Base-by-base conservation (phyloP, 2,113 vertebrate species). In the Shinisaurus crocodilurus region DNA sequence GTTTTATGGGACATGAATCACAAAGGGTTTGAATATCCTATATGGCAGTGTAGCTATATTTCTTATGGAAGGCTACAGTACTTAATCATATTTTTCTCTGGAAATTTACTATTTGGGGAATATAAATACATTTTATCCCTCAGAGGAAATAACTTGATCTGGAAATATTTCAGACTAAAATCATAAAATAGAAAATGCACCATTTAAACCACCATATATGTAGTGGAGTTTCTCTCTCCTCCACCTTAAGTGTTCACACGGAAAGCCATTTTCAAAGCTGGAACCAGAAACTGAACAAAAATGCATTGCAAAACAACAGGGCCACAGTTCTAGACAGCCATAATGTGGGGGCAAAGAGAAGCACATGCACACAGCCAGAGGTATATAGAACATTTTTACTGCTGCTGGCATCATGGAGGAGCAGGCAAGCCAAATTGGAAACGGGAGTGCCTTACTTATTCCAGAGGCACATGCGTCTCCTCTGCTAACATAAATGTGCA, bases 91-190 rank as follows among this genome's bases (percentile, higher is more conserved):
- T 90, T 87, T 91, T 91, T 95, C 93, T 90, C 84, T 77, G 75
- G 67, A 94, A 96, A 94, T 92, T 87, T 95, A 96, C 75, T 88
- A n/a, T 94, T 93, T 93, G 75, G 93, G 89, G 43, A 93, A 43
- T 86, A 6, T 92, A 91, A 93, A 76, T 93, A 92, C 85, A 92
- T 90, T 86, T 79, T 79, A 86, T 85, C 63, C 89, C 83, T 90
- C 82, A 43, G 48, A 90, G 83, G 89, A 90, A 0, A 15, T 63
- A 93, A 88, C 93, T 90, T 86, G 85, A 85, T 45, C 16, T 82
- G 85, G 74, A 86, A 93, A 90, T 80, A 90, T 65, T 92, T 91
- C 91, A 74, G 88, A 40, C 86, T 87, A 1, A 57, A 45, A 91
- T 8, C 80, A 83, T 45, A 48, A 60, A 40, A 91, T 82, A 82